Evolutionary conservation across 2,888 invertebrate genomes (phyloP).

Genomic region (Drosophila hamatofila): DNA sequence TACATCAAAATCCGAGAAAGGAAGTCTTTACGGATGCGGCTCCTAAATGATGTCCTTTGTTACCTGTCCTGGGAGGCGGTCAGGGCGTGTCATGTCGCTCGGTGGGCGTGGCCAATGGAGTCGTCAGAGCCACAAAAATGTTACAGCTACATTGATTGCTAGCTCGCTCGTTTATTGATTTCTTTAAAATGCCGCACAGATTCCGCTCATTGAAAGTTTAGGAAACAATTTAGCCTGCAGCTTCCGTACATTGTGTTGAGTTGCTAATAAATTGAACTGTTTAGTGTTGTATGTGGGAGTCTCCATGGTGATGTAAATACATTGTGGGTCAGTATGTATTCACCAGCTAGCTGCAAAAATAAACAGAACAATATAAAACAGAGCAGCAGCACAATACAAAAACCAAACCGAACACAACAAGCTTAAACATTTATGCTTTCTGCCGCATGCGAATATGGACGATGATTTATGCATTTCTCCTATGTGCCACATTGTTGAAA

Average conservation of each 20-base stretch:
- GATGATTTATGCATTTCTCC: slow-evolving; percentile 72
- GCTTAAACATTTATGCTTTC: slow-evolving; percentile 63
- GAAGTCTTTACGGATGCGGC: slow-evolving; percentile 23
- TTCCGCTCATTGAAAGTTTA: slow-evolving; percentile 45
- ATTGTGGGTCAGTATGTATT: slow-evolving; percentile 20
- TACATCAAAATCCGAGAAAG: slow-evolving; percentile 58
- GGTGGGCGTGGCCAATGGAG: slow-evolving; percentile 10
- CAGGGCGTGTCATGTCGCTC: not conserved
- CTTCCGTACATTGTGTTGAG: slow-evolving; percentile 43
- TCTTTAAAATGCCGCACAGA: slow-evolving; percentile 50
- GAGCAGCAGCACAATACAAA: slow-evolving; percentile 7
- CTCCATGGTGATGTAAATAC: not conserved
- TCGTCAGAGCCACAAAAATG: slow-evolving; percentile 40
- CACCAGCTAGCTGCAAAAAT: slow-evolving; percentile 11
- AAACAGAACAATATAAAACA: slow-evolving; percentile 37
- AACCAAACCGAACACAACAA: slow-evolving; percentile 23
- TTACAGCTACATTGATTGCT: slow-evolving; percentile 55
- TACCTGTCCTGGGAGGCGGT: slow-evolving; percentile 5
- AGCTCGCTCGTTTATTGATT: slow-evolving; percentile 47
- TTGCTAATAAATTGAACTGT: slow-evolving; percentile 39
- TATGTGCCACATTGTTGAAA: slow-evolving; percentile 71
- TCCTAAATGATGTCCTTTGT: slow-evolving; percentile 49
- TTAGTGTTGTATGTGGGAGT: not conserved
- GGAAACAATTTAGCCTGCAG: slow-evolving; percentile 43
- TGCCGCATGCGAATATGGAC: slow-evolving; percentile 40